These are phyloP conservation scores for Euphydryas editha DNA, from an alignment of 2,888 invertebrate species.

Conservation along the genomic window DNA sequence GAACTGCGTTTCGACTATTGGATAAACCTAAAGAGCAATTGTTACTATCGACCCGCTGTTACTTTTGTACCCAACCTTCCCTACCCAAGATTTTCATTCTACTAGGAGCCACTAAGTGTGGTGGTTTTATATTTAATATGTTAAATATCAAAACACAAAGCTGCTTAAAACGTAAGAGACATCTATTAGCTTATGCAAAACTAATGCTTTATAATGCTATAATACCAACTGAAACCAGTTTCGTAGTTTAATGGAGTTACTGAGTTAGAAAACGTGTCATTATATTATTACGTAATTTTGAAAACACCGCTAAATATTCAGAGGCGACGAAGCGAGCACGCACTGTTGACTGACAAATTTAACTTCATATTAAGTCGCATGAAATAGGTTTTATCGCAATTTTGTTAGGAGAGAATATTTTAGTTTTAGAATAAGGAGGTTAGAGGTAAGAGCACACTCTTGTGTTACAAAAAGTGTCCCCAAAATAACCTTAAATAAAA, in stretches of 20 bases:
- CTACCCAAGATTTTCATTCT: too few relatives aligned
- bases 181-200: background rate
- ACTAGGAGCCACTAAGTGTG: too few relatives aligned
- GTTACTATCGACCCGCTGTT: too few relatives aligned
- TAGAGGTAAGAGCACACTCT: too few relatives aligned
- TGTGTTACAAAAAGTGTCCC: too few relatives aligned
- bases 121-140: too few relatives aligned
- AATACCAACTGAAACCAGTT: constrained; percentile 4
- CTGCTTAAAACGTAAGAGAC: background rate
- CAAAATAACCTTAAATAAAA: too few relatives aligned
- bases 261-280: background rate
- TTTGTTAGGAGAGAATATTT: background rate
- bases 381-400: background rate
- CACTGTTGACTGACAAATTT: background rate
- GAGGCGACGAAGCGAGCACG: background rate
- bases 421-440: too few relatives aligned
- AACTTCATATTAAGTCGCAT: background rate
- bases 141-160: background rate
- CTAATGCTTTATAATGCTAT: background rate
- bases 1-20: too few relatives aligned
- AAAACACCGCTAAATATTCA: background rate
- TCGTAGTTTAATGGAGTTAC: constrained; percentile 7
- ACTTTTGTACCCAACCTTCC: too few relatives aligned
- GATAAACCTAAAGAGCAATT: too few relatives aligned
- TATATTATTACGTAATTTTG: background rate